Evolutionary conservation across 2,113 vertebrate species (phyloP), one percentile per base, ranked within the genome.

Genomic region (Nerophis lumbriciformis): DNA sequence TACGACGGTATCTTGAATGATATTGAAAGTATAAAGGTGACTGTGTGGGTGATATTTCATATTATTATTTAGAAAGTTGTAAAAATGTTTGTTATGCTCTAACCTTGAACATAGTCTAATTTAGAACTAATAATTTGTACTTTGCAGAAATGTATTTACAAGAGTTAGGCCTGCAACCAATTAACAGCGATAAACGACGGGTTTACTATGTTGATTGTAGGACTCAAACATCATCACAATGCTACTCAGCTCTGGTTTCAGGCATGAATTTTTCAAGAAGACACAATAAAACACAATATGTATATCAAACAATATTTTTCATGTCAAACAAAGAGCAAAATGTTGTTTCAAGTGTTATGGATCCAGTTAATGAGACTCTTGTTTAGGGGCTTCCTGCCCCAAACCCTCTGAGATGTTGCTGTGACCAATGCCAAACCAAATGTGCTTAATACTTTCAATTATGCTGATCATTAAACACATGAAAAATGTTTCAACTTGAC

Each of bases 371-470:
- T 80, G 69, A 15, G 83, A 78, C 78, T 71, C 65, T 80, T 81
- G 78, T 79, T 84, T 87, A 84, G 81, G 69, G 78, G 81, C 87
- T 82, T 88, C 84, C 87, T 88, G 42, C 86, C 88, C 45, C 73
- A 72, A 87, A 83, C 83, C 84, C 72, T 77, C 78, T 59, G 78
- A 60, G 89, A 81, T 82, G 76, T 84, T 78, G 71, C 65, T 89
- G 53, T 80, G 80, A 88, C 88, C 91, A 88, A 63, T 84, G 85
- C 87, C 85, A 83, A 84, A 89, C 71, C 78, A 90, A 88, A 93
- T 89, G 87, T 88, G 68, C 54, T 79, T 91, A 91, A 93, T 92
- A 91, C 93, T 94, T 91, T 87, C 87, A 94, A 94, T 95, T 95
- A 93, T 88, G 80, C 90, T 91, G 90, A 93, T 91, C 80, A 72